Base-by-base conservation (phyloP, 2,888 invertebrate genomes). In the Eurois occulta region DNA sequence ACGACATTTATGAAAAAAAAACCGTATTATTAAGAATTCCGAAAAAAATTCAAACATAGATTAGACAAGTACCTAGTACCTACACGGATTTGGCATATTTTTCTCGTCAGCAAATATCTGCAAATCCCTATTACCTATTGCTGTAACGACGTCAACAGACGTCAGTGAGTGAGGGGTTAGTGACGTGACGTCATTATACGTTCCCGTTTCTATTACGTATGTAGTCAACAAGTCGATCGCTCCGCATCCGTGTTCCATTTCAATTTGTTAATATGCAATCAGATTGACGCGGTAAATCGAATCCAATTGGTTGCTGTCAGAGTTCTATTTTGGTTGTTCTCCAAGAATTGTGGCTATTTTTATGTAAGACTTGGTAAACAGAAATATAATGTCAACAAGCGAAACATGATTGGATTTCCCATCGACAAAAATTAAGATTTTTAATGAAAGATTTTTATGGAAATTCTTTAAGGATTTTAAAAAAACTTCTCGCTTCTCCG, bases 241-340 rank as follows among this genome's bases (percentile, higher is more conserved):
- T n/a, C 18, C 13, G 32, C 38, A 67, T 66, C 66, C 58, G 58
- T 43, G 48, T 58, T 48, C 11, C 7, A 77, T 77, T 68, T 24
- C 77, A 32, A 65, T 69, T 43, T 21, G 16, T 24, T 43, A 58
- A 60, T 18, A 32, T 52, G 43, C 52, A 52, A 67, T 79, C 43
- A 60, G 58, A 48, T 66, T 58, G 48, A 38, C 55, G 52, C 35
- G 24, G 18, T 28, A 38, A 78, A 71, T 41, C 3, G 64, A 43
- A 78, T 65, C 8, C 38, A 35, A 78, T 70, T 21, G 28, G 2
- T 32, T 8, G 52, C 52, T 43, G 41, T 41, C 55, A 38, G 13
- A 28, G 28, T 70, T 78, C 64, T 78, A 78, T 78, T 78, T 41
- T 6, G n/a, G n/a, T 78, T 35, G 11, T 11, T 35, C 32, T 38